These are phyloP conservation scores for Drosophila quadrilineata DNA, from an alignment of 1,140 invertebrate species.

Conservation along the genomic window DNA sequence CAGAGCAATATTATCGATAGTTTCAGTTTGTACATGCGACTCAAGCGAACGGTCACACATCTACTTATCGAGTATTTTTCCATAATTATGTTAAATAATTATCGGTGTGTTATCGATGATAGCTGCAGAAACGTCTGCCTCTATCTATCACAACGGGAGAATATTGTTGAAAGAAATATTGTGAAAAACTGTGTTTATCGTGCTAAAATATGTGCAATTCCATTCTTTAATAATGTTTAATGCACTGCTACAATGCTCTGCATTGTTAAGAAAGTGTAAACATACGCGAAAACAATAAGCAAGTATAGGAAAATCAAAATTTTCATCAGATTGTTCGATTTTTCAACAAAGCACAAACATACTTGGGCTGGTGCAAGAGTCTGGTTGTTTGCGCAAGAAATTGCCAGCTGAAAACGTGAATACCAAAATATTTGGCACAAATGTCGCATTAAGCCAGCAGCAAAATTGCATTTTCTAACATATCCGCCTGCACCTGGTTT, in stretches of 20 bases:
- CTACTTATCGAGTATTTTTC: no score
- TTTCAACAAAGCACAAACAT: constrained; percentile 26
- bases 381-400: constrained; percentile 15
- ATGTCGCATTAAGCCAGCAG: constrained; percentile 62
- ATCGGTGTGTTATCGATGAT: constrained; percentile 18
- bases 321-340: constrained; percentile 38
- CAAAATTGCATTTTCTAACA: constrained; percentile 81
- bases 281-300: not conserved
- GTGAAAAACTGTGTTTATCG: constrained; percentile 36
- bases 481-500: constrained; percentile 73
- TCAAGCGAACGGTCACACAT: constrained; percentile 1
- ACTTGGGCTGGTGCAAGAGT: constrained; percentile 24
- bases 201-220: constrained; percentile 19
- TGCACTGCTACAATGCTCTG: constrained; percentile 2
- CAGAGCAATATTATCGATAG: not conserved
- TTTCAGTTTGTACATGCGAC: not conserved
- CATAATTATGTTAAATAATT: no score
- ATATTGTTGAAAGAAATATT: constrained; percentile 44
- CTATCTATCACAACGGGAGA: constrained; percentile 24
- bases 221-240: constrained; percentile 31
- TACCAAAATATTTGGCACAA: constrained; percentile 43
- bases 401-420: constrained; percentile 20
- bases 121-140: constrained; percentile 21
- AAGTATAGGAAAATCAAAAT: constrained; percentile 1
- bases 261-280: constrained; percentile 9